phyloP scores from a whole-genome alignment of 2,888 invertebrate species.

The Colostygia pectinataria region DNA sequence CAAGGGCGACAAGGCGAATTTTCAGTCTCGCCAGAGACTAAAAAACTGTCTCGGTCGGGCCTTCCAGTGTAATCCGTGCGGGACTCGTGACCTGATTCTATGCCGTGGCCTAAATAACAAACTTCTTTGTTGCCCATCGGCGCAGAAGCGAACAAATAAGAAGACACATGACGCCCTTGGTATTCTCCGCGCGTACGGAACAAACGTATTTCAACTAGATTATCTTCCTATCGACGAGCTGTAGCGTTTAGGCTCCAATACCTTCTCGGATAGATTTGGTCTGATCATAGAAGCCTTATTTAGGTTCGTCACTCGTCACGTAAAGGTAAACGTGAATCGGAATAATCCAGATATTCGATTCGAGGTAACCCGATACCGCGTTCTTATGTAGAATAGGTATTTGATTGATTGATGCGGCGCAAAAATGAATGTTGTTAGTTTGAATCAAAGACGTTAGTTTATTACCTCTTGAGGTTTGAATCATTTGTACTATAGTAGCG shows the following conservation, averaged over 20 bases:
- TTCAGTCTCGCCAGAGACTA: neutral
- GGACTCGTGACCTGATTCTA: conserved; percentile 47
- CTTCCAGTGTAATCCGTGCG: conserved; percentile 42
- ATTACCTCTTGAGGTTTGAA: too few relatives aligned
- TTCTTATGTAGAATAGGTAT: too few relatives aligned
- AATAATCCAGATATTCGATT: too few relatives aligned
- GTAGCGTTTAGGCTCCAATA: conserved; percentile 4
- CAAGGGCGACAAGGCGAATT: neutral
- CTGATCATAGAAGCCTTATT: neutral
- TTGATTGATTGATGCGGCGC: too few relatives aligned
- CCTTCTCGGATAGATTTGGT: conserved; percentile 13
- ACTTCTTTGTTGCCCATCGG: conserved; percentile 37
- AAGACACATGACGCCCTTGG: conserved; percentile 28
- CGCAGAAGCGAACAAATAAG: conserved; percentile 29
- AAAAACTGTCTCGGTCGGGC: conserved; percentile 3
- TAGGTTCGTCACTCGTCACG: neutral
- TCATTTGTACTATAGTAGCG: too few relatives aligned
- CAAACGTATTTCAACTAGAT: conserved; percentile 16
- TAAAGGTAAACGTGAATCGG: neutral
- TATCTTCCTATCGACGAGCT: conserved; percentile 4
- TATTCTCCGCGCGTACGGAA: conserved; percentile 22
- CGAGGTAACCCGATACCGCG: neutral
- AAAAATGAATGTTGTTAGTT: too few relatives aligned
- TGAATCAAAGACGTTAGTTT: too few relatives aligned
- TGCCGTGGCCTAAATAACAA: conserved; percentile 37